phyloP scores from a whole-genome alignment of 2,888 invertebrate genomes.

The Nasonovia ribisnigri region DNA sequence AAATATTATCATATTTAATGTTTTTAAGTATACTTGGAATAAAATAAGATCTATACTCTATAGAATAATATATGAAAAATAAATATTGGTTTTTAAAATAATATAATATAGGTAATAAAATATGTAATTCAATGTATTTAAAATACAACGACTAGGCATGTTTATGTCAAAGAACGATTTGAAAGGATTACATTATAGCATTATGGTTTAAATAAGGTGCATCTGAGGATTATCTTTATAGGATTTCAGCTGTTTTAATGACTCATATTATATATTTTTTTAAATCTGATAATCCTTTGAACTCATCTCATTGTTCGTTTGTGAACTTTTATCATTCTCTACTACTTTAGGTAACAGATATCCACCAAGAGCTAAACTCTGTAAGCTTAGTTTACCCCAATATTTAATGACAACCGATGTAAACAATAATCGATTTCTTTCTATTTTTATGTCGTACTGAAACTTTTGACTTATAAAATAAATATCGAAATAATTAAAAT shows the following conservation, averaged over 20 bases:
- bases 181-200: slow-evolving; percentile 18
- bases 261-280: slow-evolving; percentile 52
- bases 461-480: background rate
- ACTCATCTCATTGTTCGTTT: slow-evolving; percentile 30
- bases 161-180: slow-evolving; percentile 25
- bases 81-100: background rate
- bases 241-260: slow-evolving; percentile 43
- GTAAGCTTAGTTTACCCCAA: background rate
- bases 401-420: background rate
- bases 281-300: slow-evolving; percentile 56
- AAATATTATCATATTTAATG: background rate
- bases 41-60: background rate
- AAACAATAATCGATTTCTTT: no score
- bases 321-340: slow-evolving; percentile 35
- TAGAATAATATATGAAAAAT: background rate
- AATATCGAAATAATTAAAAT: background rate
- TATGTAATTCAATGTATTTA: background rate
- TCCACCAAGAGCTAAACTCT: background rate
- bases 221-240: slow-evolving; percentile 47
- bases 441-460: background rate
- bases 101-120: background rate
- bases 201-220: slow-evolving; percentile 45
- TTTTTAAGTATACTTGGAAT: background rate
- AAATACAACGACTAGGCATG: background rate
- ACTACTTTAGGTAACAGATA: background rate